Base-by-base conservation (phyloP, 2,113 vertebrate genomes). In the Circaetus cinerascens region DNA sequence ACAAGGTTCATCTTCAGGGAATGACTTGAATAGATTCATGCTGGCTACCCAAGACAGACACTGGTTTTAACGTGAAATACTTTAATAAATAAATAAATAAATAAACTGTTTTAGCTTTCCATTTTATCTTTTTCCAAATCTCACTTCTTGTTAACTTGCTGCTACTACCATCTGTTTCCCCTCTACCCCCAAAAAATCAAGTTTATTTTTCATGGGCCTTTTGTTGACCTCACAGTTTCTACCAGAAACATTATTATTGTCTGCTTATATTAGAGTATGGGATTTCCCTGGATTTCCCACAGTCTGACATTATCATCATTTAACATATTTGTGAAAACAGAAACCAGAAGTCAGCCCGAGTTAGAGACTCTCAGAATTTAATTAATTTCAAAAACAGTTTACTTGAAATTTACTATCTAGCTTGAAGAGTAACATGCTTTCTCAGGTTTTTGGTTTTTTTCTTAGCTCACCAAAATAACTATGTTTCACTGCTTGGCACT, bases 41-140 rank as follows among this genome's bases (percentile, higher is more conserved):
- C 41, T 43, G 15, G 15, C 75, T 40, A 7, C 45, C 15, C 1
- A 13, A 45, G 21, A 7, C 53, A 79, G 53, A 32, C 16, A 13
- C 27, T 34, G 34, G 27, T 17, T 89, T 77, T 13, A 34, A 41
- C 5, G 3, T 12, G 6, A 62, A 41, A 12, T 5, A 36, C 18
- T 59, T 10, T 1, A 30, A 62, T 59, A 38, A 30, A 21, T 4
- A 26, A 43, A 29, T 9, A 57, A 60, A 82, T 5, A 7, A 84
- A 57, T 11, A 1, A 73, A n/a, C n/a, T n/a, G n/a, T n/a, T n/a
- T n/a, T n/a, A n/a, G n/a, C n/a, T n/a, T n/a, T n/a, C n/a, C n/a
- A n/a, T n/a, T n/a, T 41, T 8, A 1, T 16, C 15, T 51, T 18
- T 25, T 5, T 0, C 8, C 27, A 13, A 20, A 50, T 34, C 40